Evolutionary conservation across 2,797 vertebrate genomes (phyloP).

Genomic region (Margarornis squamiger): DNA sequence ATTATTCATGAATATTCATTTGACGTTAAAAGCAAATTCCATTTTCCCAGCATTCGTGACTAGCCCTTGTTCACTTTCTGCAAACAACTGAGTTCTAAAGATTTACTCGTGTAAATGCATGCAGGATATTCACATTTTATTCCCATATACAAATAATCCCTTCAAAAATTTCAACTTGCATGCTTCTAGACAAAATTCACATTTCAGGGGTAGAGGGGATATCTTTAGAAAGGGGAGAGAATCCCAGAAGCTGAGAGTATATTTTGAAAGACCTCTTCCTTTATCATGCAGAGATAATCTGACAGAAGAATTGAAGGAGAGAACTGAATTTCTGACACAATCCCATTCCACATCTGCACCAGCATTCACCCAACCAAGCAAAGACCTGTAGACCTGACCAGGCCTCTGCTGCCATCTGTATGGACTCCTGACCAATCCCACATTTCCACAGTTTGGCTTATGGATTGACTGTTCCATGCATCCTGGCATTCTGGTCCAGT

Average conservation of each 20-base stretch:
- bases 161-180: not conserved
- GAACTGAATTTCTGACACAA: not conserved
- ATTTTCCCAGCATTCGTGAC: slow-evolving; percentile 31
- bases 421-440: not conserved
- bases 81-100: not conserved
- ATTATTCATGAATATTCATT: slow-evolving; percentile 72
- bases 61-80: slow-evolving; percentile 28
- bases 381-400: not conserved
- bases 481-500: not conserved
- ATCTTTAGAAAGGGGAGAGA: not conserved
- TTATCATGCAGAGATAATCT: not conserved
- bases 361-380: not conserved
- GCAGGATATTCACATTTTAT: not conserved
- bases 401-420: not conserved
- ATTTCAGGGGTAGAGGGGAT: not conserved
- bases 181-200: not conserved
- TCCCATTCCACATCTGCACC: not conserved
- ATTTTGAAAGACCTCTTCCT: not conserved
- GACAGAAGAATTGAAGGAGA: not conserved
- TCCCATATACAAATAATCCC: not conserved
- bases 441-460: not conserved
- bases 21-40: slow-evolving; percentile 52
- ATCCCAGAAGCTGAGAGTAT: not conserved
- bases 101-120: slow-evolving; percentile 9
- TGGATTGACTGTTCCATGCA: not conserved